These are phyloP conservation scores for Proteles cristata DNA, from an alignment of 2,113 vertebrate species.

Conservation along the genomic window DNA sequence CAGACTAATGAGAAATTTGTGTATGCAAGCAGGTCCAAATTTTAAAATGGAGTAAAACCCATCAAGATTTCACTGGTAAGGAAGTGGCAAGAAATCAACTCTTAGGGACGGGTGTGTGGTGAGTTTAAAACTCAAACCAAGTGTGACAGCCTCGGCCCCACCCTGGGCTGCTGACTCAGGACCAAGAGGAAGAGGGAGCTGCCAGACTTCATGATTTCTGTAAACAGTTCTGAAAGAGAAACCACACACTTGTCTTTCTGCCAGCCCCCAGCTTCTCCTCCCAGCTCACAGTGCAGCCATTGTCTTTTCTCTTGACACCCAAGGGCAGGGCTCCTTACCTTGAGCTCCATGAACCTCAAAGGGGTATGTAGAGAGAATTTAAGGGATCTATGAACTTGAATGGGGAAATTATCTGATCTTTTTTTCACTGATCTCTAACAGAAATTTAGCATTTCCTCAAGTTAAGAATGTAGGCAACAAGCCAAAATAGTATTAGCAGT, in stretches of 20 bases:
- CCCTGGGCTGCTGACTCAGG: constrained; percentile 65
- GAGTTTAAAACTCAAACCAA: constrained; percentile 58
- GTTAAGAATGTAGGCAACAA: constrained; percentile 12
- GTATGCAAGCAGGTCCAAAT: constrained; percentile 17
- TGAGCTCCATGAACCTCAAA: background rate
- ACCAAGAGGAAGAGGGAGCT: constrained; percentile 70
- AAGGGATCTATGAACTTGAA: background rate
- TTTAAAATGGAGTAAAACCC: constrained; percentile 56
- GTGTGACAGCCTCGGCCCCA: constrained; percentile 41
- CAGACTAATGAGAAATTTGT: constrained; percentile 37
- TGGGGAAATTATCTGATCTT: constrained; percentile 7
- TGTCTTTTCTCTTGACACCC: constrained; percentile 50
- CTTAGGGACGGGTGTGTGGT: background rate
- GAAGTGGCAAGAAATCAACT: constrained; percentile 55
- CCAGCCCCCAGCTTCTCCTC: constrained; percentile 49
- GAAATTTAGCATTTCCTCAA: constrained; percentile 46
- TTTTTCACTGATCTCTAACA: constrained; percentile 15
- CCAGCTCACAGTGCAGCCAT: constrained; percentile 33
- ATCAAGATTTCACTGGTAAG: constrained; percentile 45
- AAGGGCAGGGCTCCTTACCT: background rate
- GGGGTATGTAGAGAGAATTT: background rate
- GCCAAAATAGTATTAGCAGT: constrained; percentile 13
- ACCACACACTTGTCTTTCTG: constrained; percentile 73
- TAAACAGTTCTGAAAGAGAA: constrained; percentile 80
- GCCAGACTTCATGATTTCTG: constrained; percentile 73